Base-by-base conservation (phyloP, 2,888 invertebrate species). In the Machimus rusticus region DNA sequence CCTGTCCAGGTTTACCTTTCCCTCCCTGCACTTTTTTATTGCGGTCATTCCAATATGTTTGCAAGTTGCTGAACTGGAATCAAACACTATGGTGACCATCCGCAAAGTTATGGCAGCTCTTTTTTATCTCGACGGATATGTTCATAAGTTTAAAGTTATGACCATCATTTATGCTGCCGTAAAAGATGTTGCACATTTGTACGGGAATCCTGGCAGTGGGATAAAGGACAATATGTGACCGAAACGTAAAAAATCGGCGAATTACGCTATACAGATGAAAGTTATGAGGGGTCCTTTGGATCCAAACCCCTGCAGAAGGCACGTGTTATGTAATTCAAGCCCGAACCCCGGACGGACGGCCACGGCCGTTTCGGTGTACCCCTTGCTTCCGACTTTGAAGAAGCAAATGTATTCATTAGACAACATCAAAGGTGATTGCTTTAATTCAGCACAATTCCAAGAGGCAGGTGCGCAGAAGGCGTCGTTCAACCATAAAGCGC, bases 31-130 rank as follows among this genome's bases (percentile, higher is more conserved):
- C 57, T 57, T 88, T 88, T 88, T 88, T 88, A 88, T 88, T 88
- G 88, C 88, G 88, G 88, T 88, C 88, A 88, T 88, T 88, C 87
- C 87, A 88, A 88, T 88, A 88, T 88, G 88, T 88, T 88, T 88
- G 87, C 88, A 88, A 87, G 87, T 88, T 88, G 87, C 86, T 87
- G 88, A 88, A 88, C 88, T 88, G 88, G 88, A 88, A 88, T 88
- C 87, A 87, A 88, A 88, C 87, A 88, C 84, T 84, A 88, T 86
- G 87, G 86, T 88, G 86, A 87, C 88, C 88, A 88, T 87, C 86
- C 86, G 87, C 88, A 88, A 88, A 88, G 87, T 87, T 87, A 87
- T 88, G 87, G 87, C 86, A 87, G 86, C 81, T 86, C 84, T 87
- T 88, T 81, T 86, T 74, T 81, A 81, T 81, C 51, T 87, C 34